Base-by-base conservation (phyloP, 2,797 vertebrate genomes). In the Melopsittacus undulatus region DNA sequence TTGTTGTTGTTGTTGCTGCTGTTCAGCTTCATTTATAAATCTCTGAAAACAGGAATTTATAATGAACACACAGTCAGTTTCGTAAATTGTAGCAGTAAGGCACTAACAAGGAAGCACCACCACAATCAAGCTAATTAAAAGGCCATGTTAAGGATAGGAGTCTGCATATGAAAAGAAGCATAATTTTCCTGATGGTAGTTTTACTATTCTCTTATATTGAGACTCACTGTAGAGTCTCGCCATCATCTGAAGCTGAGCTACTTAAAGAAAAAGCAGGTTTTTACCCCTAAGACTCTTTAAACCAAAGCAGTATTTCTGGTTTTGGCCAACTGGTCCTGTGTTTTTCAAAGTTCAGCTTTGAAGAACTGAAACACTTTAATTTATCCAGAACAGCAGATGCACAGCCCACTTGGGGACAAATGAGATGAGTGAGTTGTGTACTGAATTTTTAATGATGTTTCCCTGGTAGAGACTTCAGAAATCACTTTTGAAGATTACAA, bases 391-490 rank as follows among this genome's bases (percentile, higher is more conserved):
- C 40, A 76, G 59, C 94, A 97, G 93, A 94, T 92, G 79, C 62
- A 91, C 9, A 88, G n/a, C 74, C 34, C 36, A 95, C 80, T 93
- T 94, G 66, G 93, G 87, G 77, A 96, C 85, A 95, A 96, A 96
- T 81, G 63, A 92, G 68, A 97, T 83, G 84, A 96, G 54, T 74
- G 94, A 94, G 83, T 85, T 96, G 36, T 94, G 57, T 66, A 83
- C 22, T 95, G 95, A 97, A 96, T 95, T 89, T 96, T 97, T 97
- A 97, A 97, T 96, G 40, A 91, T 82, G 10, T 84, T 97, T 96
- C 83, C 29, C n/a, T 90, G 48, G 43, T 89, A 94, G 48, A 91
- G 56, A 94, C 74, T 97, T 97, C 93, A 96, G 86, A 97, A 92
- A 48, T 13, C 27, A 93, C 62, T 96, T 97, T 72, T 97, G 68